Percentiles rank a stretch among this genome's conserved stretches.
These are phyloP conservation scores for Lepilemur septentrionalis DNA, from an alignment of 2,797 vertebrate species.

Conservation along the genomic window DNA sequence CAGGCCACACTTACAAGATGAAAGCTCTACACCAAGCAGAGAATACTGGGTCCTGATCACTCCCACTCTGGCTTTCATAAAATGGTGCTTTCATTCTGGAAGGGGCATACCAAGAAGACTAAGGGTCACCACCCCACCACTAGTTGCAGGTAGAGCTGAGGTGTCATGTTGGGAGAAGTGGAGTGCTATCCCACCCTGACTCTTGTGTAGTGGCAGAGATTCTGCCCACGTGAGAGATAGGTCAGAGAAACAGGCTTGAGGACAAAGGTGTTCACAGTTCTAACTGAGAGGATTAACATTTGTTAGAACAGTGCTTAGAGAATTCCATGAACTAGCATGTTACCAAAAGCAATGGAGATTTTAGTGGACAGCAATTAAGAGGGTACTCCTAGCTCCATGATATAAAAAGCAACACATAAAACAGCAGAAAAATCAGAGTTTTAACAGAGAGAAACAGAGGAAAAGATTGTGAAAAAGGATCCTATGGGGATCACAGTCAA, in stretches of 20 bases:
- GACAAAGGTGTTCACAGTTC: background rate
- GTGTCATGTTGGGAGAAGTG: no score
- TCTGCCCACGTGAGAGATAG: background rate
- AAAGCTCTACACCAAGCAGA: background rate
- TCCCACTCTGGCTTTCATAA: background rate
- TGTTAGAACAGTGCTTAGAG: background rate
- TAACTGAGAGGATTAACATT: background rate
- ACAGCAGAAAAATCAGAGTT: background rate
- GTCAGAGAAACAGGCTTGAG: background rate
- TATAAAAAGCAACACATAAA: background rate
- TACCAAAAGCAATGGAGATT: background rate
- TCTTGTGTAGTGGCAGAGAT: background rate
- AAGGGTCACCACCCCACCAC: no score
- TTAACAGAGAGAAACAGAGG: background rate
- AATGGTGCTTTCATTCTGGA: background rate
- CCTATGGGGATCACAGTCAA: background rate
- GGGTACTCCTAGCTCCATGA: background rate
- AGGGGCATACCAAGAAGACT: no score
- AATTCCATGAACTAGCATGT: background rate
- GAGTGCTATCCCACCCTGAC: no score
- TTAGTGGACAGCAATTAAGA: background rate
- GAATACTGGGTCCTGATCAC: background rate
- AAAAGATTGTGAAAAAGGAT: background rate
- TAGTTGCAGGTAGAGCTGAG: no score
- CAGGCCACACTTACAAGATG: background rate